Evolutionary conservation across 2,888 invertebrate species (phyloP).

Genomic region (Orthosia gracilis): DNA sequence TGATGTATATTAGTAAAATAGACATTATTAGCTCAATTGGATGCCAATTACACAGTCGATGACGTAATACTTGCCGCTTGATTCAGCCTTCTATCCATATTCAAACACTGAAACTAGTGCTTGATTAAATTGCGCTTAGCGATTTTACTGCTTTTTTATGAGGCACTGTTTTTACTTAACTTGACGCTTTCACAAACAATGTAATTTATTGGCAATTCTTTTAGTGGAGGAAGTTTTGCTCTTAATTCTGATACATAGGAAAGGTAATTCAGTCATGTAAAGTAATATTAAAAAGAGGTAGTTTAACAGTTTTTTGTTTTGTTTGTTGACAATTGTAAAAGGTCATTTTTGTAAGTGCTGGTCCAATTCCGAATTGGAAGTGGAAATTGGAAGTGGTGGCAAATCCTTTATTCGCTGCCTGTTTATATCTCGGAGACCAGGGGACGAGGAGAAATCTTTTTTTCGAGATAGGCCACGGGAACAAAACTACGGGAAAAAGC

Average conservation of each 20-base stretch:
- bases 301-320: no score
- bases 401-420: no score
- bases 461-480: no score
- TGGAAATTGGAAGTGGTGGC: no score
- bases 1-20: slow-evolving; percentile 8
- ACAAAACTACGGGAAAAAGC: no score
- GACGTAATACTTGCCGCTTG: slow-evolving; percentile 30
- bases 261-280: not conserved
- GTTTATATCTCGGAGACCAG: no score
- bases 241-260: not conserved
- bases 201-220: slow-evolving; percentile 19
- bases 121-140: slow-evolving; percentile 48
- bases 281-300: not conserved
- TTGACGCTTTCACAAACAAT: slow-evolving; percentile 17
- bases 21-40: slow-evolving; percentile 22
- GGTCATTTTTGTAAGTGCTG: no score
- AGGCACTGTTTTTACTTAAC: slow-evolving; percentile 36
- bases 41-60: slow-evolving; percentile 21
- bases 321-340: no score
- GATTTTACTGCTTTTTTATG: slow-evolving; percentile 53
- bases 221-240: slow-evolving; percentile 4
- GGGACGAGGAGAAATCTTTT: no score
- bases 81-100: slow-evolving; percentile 27
- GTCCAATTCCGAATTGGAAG: no score
- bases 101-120: slow-evolving; percentile 31